These are phyloP conservation scores for Molorchus minor DNA, from an alignment of 2,888 invertebrate species.

Conservation along the genomic window DNA sequence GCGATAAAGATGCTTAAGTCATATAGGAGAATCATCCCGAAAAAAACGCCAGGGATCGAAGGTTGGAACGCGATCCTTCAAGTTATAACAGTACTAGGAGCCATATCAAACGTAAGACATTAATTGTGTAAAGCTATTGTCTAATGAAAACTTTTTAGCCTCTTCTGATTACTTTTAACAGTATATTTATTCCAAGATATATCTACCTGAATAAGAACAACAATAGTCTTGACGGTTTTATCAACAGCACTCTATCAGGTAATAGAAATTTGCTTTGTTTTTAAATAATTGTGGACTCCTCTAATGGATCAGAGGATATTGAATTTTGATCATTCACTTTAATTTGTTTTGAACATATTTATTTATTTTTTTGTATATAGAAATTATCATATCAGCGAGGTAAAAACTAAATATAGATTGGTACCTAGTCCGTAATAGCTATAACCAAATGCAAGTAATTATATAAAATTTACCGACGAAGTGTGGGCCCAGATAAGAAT, in stretches of 20 bases:
- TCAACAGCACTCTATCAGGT: constrained; percentile 46
- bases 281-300: background rate
- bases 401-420: no score
- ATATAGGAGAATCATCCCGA: constrained; percentile 42
- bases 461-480: no score
- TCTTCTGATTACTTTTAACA: constrained; percentile 47
- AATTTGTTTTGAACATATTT: no score
- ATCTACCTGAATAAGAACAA: constrained; percentile 35
- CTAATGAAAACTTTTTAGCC: constrained; percentile 48
- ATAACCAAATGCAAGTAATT: no score
- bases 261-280: constrained; percentile 10
- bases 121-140: no score
- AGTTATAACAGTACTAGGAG: constrained; percentile 42
- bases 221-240: constrained; percentile 34
- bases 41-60: constrained; percentile 37
- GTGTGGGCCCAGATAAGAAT: no score
- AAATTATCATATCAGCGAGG: no score
- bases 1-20: constrained; percentile 38
- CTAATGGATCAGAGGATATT: no score
- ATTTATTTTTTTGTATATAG: no score
- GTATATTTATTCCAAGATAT: constrained; percentile 43
- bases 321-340: no score
- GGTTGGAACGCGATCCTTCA: constrained; percentile 45
- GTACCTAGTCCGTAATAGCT: no score
- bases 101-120: constrained; percentile 47